These are phyloP conservation scores for Leptinotarsa peninsularis DNA, from an alignment of 2,888 invertebrate species.

Conservation along the genomic window DNA sequence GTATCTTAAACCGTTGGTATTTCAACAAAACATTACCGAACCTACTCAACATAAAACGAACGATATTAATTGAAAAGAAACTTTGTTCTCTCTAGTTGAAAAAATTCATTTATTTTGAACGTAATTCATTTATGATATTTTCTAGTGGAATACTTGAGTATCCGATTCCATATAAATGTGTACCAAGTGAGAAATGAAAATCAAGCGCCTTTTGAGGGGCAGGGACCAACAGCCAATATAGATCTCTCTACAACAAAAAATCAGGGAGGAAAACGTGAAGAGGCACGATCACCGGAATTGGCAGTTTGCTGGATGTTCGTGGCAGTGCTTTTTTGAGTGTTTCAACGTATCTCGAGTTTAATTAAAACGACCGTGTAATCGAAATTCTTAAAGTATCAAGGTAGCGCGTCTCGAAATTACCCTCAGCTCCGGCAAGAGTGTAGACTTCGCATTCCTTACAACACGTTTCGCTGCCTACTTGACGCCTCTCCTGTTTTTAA, in stretches of 20 bases:
- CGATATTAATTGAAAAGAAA: too few relatives aligned
- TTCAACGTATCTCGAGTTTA: conserved; percentile 50
- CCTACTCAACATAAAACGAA: not conserved
- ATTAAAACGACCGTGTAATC: conserved; percentile 50
- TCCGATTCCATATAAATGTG: not conserved
- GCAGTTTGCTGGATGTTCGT: conserved; percentile 40
- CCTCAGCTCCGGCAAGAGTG: conserved; percentile 17
- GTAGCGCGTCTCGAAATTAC: conserved; percentile 26
- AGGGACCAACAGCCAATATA: not conserved
- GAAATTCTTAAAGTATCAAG: conserved; percentile 46
- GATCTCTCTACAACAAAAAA: not conserved
- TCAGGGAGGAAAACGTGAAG: not conserved
- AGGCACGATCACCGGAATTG: conserved; percentile 8
- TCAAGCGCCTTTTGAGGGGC: not conserved
- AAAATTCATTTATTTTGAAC: too few relatives aligned
- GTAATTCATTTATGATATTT: too few relatives aligned
- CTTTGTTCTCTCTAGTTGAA: too few relatives aligned
- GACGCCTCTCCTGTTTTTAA: conserved; percentile 41
- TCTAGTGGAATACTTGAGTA: too few relatives aligned
- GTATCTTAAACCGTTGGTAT: not conserved
- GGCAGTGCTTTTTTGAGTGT: conserved; percentile 43
- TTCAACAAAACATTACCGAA: not conserved
- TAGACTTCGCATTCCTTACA: conserved; percentile 44
- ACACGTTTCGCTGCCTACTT: conserved; percentile 44
- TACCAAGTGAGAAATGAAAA: not conserved